These are phyloP conservation scores for Miltochrista miniata DNA, from an alignment of 2,888 invertebrate genomes.

Conservation along the genomic window DNA sequence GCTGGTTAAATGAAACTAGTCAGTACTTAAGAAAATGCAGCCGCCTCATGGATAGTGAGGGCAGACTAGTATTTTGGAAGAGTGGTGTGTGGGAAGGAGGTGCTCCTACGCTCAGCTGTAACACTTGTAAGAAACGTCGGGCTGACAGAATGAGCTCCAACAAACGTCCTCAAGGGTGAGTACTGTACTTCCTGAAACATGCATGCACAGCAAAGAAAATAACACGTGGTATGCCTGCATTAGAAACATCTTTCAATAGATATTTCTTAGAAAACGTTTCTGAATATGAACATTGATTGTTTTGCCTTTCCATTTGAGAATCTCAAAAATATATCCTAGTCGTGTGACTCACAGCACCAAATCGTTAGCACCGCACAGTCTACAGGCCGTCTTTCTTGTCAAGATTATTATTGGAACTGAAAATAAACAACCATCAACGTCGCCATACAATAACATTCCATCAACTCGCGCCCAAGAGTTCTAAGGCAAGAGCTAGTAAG, in stretches of 20 bases:
- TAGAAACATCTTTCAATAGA: background rate
- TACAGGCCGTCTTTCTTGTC: slow-evolving; percentile 25
- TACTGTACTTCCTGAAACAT: slow-evolving; percentile 21
- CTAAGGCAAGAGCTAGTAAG: slow-evolving; percentile 4
- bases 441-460: slow-evolving; percentile 31
- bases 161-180: slow-evolving; percentile 72
- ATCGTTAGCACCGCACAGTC: slow-evolving; percentile 35
- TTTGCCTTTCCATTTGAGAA: too few relatives aligned
- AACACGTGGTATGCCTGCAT: background rate
- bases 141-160: slow-evolving; percentile 73
- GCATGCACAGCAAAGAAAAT: background rate
- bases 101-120: slow-evolving; percentile 71
- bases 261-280: background rate
- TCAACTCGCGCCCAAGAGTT: slow-evolving; percentile 10
- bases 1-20: slow-evolving; percentile 4
- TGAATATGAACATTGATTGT: background rate
- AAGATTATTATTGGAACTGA: slow-evolving; percentile 39
- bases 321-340: background rate
- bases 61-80: slow-evolving; percentile 76
- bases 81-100: slow-evolving; percentile 74
- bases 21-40: slow-evolving; percentile 44
- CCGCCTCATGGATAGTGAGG: slow-evolving; percentile 73
- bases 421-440: slow-evolving; percentile 37
- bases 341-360: slow-evolving; percentile 8
- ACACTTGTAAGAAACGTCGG: slow-evolving; percentile 75